Base-by-base conservation (phyloP, 2,797 vertebrate genomes). In the Rhincodon typus region DNA sequence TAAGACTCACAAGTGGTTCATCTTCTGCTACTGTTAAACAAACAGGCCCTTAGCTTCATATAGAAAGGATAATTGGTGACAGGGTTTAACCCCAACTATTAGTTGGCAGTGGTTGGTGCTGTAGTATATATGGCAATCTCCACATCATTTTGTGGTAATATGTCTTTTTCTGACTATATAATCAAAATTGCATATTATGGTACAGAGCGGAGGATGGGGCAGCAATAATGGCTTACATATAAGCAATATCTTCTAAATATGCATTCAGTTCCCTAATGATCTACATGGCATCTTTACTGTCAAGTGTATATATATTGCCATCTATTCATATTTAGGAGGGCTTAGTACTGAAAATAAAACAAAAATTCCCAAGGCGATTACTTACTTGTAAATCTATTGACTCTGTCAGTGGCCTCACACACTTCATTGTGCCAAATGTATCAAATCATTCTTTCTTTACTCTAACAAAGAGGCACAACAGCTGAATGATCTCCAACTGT, bases 401-500 rank as follows among this genome's bases (percentile, higher is more conserved):
- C 82, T 19, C 57, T 91, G 57, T 91, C n/a, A 10, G 62, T 67
- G 23, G 90, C 62, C 6, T 93, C 30, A 6, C 38, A 46, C 82
- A 19, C 38, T 84, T 46, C 62, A 42, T 23, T 6, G n/a, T 67
- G 90, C 66, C n/a, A 67, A 67, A 93, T 93, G 34, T 69, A 19
- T 93, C 38, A 19, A 67, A 69, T 67, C 38, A 7, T 38, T 93
- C 90, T 93, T 93, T 93, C 66, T 93, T 93, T 67, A 8, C 2
- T 93, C 34, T 67, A 42, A n/a, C 62, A 93, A n/a, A 93, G 5
- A 38, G 90, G 23, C 34, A 69, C 62, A 93, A 23, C 10, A 42
- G 62, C 90, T 67, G 90, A 93, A 93, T 93, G 90, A n/a, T 6
- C 62, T 93, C 90, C 90, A 93, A 67, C 62, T 62, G 53, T n/a